A percentile compares a stretch with the other conserved stretches of the same genome.
These are phyloP conservation scores for Torymus tubicola DNA, from an alignment of 2,888 invertebrate species.

Conservation along the genomic window DNA sequence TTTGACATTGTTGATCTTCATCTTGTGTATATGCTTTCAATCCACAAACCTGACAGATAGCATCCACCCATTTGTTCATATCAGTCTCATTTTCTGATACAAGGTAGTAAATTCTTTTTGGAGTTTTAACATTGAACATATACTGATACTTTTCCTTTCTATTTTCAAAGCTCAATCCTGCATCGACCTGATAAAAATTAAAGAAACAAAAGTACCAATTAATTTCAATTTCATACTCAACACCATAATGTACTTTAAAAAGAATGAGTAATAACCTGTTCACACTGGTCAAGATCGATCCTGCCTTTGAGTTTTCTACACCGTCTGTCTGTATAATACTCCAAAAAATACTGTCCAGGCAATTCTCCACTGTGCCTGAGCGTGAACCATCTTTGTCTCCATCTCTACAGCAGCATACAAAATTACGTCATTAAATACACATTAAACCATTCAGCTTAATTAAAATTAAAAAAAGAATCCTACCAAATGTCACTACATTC, in stretches of 20 bases:
- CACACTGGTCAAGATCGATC: slow-evolving; percentile 96
- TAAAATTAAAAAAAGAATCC: not conserved
- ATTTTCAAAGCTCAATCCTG: slow-evolving; percentile 89
- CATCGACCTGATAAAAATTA: slow-evolving; percentile 82
- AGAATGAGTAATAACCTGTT: slow-evolving; percentile 83
- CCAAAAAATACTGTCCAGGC: slow-evolving; percentile 94
- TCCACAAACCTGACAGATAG: slow-evolving; percentile 94
- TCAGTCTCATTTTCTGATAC: slow-evolving; percentile 94
- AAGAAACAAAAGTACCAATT: slow-evolving; percentile 44
- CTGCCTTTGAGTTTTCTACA: slow-evolving; percentile 91
- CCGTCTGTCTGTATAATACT: slow-evolving; percentile 93
- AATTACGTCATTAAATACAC: not conserved
- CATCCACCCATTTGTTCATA: slow-evolving; percentile 97
- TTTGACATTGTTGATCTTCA: slow-evolving; percentile 75
- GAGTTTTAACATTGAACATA: slow-evolving; percentile 93
- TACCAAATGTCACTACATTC: too few relatives aligned
- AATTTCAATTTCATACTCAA: not conserved
- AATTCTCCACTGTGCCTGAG: slow-evolving; percentile 93
- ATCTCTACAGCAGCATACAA: slow-evolving; percentile 82
- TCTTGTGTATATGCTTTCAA: slow-evolving; percentile 85
- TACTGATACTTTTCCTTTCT: slow-evolving; percentile 88
- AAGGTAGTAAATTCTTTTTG: slow-evolving; percentile 92
- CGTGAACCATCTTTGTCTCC: slow-evolving; percentile 96
- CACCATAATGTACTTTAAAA: not conserved
- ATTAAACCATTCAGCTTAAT: not conserved